Evolutionary conservation across 2,797 vertebrate genomes (phyloP).

Genomic region (Poeciliopsis paucimaculata): DNA sequence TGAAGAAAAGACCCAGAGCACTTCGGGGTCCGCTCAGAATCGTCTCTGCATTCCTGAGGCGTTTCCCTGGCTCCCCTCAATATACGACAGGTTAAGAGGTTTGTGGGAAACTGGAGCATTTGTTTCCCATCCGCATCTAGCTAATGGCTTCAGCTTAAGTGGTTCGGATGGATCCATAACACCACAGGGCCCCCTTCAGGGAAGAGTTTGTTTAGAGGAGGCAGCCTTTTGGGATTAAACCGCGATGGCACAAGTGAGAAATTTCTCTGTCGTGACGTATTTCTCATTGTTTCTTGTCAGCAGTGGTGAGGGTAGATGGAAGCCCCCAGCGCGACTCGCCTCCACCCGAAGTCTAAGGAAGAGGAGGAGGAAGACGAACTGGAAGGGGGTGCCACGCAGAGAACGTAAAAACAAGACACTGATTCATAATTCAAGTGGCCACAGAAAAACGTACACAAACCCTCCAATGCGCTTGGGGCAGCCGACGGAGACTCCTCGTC

Average conservation of each 20-base stretch:
- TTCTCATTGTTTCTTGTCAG: conserved; percentile 35
- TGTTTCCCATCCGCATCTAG: conserved; percentile 67
- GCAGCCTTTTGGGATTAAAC: not conserved
- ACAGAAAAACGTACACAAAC: conserved; percentile 34
- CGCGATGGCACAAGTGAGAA: not conserved
- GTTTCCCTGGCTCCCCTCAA: conserved; percentile 78
- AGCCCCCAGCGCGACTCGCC: conserved; percentile 79
- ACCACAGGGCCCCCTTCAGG: conserved; percentile 65
- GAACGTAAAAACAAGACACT: conserved; percentile 51
- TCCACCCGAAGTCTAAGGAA: conserved; percentile 83
- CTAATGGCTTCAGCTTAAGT: conserved; percentile 73
- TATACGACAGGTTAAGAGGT: conserved; percentile 82
- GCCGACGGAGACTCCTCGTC: conserved; percentile 52
- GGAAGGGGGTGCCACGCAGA: conserved; percentile 12
- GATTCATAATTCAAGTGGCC: conserved; percentile 42
- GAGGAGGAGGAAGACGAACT: conserved; percentile 72
- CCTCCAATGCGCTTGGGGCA: conserved; percentile 42
- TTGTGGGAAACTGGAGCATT: conserved; percentile 79
- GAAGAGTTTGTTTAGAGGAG: conserved; percentile 21
- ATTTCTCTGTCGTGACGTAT: conserved; percentile 13
- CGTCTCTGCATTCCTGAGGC: conserved; percentile 70
- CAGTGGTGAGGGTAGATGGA: conserved; percentile 88
- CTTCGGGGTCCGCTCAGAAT: conserved; percentile 63
- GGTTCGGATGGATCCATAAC: conserved; percentile 50
- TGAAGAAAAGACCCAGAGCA: conserved; percentile 56